phyloP scores from a whole-genome alignment of 1,140 invertebrate genomes.

The Ostrea edulis region DNA sequence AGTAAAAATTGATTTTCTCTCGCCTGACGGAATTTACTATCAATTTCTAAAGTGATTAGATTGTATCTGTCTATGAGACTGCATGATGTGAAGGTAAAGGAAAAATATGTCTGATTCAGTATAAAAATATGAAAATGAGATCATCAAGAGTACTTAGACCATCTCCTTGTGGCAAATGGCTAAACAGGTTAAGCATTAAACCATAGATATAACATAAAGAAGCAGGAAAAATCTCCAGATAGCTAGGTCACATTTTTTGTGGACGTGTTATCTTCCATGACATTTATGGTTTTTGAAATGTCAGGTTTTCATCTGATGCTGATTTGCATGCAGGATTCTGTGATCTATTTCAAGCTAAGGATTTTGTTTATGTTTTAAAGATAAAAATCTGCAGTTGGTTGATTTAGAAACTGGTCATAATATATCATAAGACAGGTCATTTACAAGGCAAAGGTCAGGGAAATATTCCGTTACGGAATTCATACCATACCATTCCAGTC shows the following conservation, averaged over 20 bases:
- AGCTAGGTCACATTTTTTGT: not conserved
- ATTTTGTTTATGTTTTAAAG: not conserved
- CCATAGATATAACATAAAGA: not conserved
- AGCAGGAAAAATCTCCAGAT: not conserved
- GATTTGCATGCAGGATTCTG: conserved; percentile 12
- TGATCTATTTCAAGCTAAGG: not conserved
- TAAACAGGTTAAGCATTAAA: not conserved
- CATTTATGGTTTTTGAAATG: conserved; percentile 28
- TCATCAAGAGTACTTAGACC: not conserved
- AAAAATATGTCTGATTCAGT: too few species aligned
- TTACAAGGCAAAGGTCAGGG: not conserved
- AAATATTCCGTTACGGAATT: not conserved
- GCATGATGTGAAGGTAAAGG: too few species aligned
- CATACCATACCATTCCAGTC: too few species aligned
- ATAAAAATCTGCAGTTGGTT: not conserved
- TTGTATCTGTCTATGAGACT: too few species aligned
- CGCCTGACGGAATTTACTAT: too few species aligned
- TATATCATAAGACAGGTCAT: not conserved
- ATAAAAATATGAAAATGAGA: too few species aligned
- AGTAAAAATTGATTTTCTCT: too few species aligned
- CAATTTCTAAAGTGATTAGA: too few species aligned
- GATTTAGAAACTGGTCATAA: not conserved
- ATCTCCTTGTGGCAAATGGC: not conserved
- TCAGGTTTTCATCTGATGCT: not conserved
- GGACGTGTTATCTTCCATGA: not conserved